Evolutionary conservation across 2,888 invertebrate species (phyloP), one percentile per base, ranked within the genome.

Genomic region (Pterobdella sp.): DNA sequence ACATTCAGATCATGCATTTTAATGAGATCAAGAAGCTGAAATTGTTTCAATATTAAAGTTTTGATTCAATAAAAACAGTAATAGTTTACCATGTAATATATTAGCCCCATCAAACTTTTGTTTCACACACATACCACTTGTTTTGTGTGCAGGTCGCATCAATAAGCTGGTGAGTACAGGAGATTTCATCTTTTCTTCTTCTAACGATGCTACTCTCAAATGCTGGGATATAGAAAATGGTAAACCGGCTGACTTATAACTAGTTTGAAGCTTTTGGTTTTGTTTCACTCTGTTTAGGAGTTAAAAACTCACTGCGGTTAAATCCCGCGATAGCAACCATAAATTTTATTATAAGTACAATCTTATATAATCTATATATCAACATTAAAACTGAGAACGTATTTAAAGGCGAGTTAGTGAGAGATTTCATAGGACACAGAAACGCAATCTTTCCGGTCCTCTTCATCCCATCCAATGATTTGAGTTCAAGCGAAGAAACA

Each of bases 361-460:
- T n/a, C n/a, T n/a, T n/a, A n/a, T n/a, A n/a, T n/a, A n/a, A n/a
- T n/a, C n/a, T n/a, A n/a, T n/a, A n/a, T n/a, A n/a, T n/a, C n/a
- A n/a, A n/a, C n/a, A n/a, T n/a, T n/a, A n/a, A n/a, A n/a, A n/a
- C n/a, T n/a, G n/a, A n/a, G 49, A 42, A 42, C 49, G 22, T 14
- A 42, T 22, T 42, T 7, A 42, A 22, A 56, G 84, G 82, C 0
- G 82, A 83, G 72, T 82, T 82, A 75, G 79, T 84, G 29, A 78
- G 84, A 42, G 81, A 84, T 70, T 83, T 83, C 76, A 77, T 84
- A 78, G 86, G 86, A 0, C 86, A 86, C 79, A 81, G 81, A 72
- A 82, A 84, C 73, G 85, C 84, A 1, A 85, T 86, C 1, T 85
- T 84, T 76, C 85, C 86, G 0, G 78, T 86, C 66, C 82, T 86